Conservation (phyloP, 2,888 invertebrate genomes). For the Agrilus mali region DNA sequence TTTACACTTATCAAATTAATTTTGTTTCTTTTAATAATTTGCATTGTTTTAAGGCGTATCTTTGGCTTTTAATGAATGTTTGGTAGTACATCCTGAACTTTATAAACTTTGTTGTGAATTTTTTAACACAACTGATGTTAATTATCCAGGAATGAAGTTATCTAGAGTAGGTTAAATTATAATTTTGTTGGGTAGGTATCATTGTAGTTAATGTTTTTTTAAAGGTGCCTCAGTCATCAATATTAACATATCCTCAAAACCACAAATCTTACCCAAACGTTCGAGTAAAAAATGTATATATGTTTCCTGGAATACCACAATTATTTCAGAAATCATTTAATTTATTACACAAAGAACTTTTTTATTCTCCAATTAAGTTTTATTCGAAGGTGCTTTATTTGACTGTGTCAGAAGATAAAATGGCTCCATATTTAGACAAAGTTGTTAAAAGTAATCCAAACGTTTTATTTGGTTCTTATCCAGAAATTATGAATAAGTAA, state of each 20-base stretch:
- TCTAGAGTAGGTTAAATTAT: conserved; percentile 22
- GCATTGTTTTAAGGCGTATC: conserved; percentile 35
- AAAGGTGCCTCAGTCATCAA: conserved; percentile 36
- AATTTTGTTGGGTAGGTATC: background rate
- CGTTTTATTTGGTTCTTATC: conserved; percentile 42
- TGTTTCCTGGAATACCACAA: conserved; percentile 59
- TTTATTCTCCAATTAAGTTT: conserved; percentile 31
- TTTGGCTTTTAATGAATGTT: conserved; percentile 37
- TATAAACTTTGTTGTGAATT: conserved; percentile 33
- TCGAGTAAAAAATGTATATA: conserved; percentile 47
- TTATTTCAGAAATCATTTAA: conserved; percentile 34
- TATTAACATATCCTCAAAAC: conserved; percentile 31
- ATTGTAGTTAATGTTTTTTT: conserved; percentile 21
- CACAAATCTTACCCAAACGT: conserved; percentile 34
- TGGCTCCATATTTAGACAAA: conserved; percentile 30
- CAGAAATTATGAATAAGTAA: conserved; percentile 34
- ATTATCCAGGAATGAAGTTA: conserved; percentile 33
- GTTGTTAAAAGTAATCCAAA: conserved; percentile 35
- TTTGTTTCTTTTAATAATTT: background rate
- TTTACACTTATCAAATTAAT: conserved; percentile 2
- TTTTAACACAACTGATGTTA: conserved; percentile 30
- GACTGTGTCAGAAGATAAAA: conserved; percentile 34
- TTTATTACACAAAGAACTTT: conserved; percentile 26
- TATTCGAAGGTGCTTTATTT: conserved; percentile 33
- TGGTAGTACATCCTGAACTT: conserved; percentile 35